These are phyloP conservation scores for Erethizon dorsatum DNA, from an alignment of 2,797 vertebrate species.

Conservation along the genomic window DNA sequence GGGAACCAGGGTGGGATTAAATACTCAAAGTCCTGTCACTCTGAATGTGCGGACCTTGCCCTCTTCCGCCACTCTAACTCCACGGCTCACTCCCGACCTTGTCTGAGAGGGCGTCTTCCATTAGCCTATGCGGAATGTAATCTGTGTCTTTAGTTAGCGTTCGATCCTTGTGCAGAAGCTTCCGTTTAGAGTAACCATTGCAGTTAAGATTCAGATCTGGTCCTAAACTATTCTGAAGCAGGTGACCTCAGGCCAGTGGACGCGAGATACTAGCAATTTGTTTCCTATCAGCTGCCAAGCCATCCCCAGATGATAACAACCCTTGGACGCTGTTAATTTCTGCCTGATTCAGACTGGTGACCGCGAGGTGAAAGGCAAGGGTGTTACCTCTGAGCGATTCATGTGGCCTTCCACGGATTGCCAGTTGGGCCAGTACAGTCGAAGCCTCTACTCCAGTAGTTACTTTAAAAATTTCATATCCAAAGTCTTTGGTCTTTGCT, in stretches of 20 bases:
- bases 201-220: conserved; percentile 82
- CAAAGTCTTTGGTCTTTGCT: conserved; percentile 84
- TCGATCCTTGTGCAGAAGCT: conserved; percentile 75
- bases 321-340: conserved; percentile 82
- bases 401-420: conserved; percentile 78
- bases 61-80: neutral
- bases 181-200: conserved; percentile 74
- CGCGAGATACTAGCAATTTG: conserved; percentile 82
- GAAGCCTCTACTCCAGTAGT: conserved; percentile 80
- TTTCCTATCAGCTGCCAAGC: conserved; percentile 82
- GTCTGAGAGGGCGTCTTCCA: conserved; percentile 73
- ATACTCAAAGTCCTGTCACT: neutral
- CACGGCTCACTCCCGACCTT: conserved; percentile 38
- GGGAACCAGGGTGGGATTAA: conserved; percentile 24
- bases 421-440: conserved; percentile 77
- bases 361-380: conserved; percentile 81
- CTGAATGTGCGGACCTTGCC: neutral
- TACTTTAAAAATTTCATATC: conserved; percentile 83
- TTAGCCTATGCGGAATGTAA: conserved; percentile 76
- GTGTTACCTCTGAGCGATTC: conserved; percentile 80
- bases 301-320: conserved; percentile 81
- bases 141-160: conserved; percentile 79
- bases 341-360: conserved; percentile 82
- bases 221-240: conserved; percentile 78
- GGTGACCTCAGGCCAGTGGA: conserved; percentile 75